phyloP scores from a whole-genome alignment of 1,140 invertebrate genomes.

The Mizuhopecten yessoensis region DNA sequence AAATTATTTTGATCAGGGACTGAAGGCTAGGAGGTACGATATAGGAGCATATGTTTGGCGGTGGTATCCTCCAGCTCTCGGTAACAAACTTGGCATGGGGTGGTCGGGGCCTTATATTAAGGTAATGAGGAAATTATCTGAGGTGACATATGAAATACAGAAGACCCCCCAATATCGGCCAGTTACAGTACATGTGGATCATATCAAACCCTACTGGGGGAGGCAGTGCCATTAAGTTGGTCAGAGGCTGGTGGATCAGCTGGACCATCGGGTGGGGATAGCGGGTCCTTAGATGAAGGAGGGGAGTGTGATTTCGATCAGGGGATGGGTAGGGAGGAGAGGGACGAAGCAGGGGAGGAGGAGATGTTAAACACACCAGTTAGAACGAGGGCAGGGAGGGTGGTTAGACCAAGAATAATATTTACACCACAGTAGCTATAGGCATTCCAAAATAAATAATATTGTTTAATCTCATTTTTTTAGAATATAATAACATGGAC shows the following conservation, averaged over 20 bases:
- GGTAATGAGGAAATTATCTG: slow-evolving; percentile 37
- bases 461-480: background rate
- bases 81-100: slow-evolving; percentile 48
- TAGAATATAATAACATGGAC: background rate
- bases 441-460: too few relatives aligned
- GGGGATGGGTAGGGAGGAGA: background rate
- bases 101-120: slow-evolving; percentile 56
- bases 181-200: slow-evolving; percentile 46
- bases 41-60: slow-evolving; percentile 51
- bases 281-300: background rate
- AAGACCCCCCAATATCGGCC: background rate
- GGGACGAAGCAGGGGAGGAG: background rate
- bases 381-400: background rate
- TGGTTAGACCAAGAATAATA: too few relatives aligned
- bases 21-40: slow-evolving; percentile 29
- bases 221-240: background rate
- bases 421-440: too few relatives aligned
- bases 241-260: background rate
- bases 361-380: background rate
- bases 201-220: slow-evolving; percentile 42
- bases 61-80: slow-evolving; percentile 54
- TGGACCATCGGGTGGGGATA: background rate
- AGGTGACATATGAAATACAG: slow-evolving; percentile 49
- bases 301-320: too few relatives aligned
- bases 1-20: slow-evolving; percentile 56